A percentile compares a stretch with the other conserved stretches of the same genome.
These are phyloP conservation scores for Mactra quadrangularis DNA, from an alignment of 1,140 invertebrate species.

Conservation along the genomic window DNA sequence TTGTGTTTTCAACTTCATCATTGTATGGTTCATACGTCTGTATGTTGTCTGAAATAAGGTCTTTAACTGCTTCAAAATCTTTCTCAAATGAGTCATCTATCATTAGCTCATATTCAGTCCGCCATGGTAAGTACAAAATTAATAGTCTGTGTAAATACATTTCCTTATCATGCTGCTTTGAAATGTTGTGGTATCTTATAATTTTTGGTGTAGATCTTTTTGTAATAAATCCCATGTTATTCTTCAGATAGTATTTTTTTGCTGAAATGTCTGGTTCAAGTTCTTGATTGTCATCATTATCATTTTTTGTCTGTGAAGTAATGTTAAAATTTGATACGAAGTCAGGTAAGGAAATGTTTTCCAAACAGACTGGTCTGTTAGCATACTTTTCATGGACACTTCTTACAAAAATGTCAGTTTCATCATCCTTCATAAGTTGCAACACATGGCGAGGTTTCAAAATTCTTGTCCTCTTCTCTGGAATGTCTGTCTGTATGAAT, in stretches of 20 bases:
- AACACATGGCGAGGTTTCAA: slow-evolving; percentile 49
- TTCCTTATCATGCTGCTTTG: slow-evolving; percentile 52
- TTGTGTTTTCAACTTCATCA: slow-evolving; percentile 47
- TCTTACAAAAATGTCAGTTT: slow-evolving; percentile 44
- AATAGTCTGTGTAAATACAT: slow-evolving; percentile 51
- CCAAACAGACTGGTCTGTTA: slow-evolving; percentile 34
- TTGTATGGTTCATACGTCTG: slow-evolving; percentile 50
- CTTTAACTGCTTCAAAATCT: slow-evolving; percentile 43
- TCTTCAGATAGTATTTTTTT: slow-evolving; percentile 38
- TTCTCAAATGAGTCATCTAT: slow-evolving; percentile 40
- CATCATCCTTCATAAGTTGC: slow-evolving; percentile 18
- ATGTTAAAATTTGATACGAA: slow-evolving; percentile 43
- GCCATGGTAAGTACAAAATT: slow-evolving; percentile 54
- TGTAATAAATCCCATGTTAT: slow-evolving; percentile 38
- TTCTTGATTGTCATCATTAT: slow-evolving; percentile 34
- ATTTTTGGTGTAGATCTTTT: slow-evolving; percentile 45
- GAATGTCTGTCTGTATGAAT: slow-evolving; percentile 51
- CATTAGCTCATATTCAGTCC: slow-evolving; percentile 39
- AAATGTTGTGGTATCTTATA: slow-evolving; percentile 49
- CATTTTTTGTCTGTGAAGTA: slow-evolving; percentile 36
- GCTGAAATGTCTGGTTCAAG: slow-evolving; percentile 24
- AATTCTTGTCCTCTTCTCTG: slow-evolving; percentile 35
- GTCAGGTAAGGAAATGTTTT: slow-evolving; percentile 41
- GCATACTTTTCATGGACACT: slow-evolving; percentile 47
- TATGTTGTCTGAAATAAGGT: slow-evolving; percentile 39